phyloP scores from a whole-genome alignment of 2,113 vertebrate genomes.

The Sceloporus undulatus region DNA sequence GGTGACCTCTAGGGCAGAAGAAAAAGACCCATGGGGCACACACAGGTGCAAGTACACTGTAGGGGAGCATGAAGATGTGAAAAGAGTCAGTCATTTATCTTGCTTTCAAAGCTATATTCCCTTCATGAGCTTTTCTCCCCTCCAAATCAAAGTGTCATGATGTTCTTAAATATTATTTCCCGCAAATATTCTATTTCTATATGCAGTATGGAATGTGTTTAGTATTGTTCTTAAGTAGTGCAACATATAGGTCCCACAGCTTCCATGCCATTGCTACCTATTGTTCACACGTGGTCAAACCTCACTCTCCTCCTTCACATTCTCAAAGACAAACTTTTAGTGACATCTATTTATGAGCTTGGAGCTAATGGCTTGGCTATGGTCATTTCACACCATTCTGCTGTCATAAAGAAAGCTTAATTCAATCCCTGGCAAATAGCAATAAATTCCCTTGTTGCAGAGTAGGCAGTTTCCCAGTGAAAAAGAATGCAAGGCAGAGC shows the following conservation, averaged over 20 bases:
- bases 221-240: neutral
- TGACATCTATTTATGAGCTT: slow-evolving; percentile 14
- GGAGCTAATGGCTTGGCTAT: slow-evolving; percentile 28
- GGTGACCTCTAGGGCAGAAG: neutral
- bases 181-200: neutral
- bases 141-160: neutral
- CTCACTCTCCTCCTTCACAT: neutral
- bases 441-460: slow-evolving; percentile 3
- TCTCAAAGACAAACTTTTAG: neutral
- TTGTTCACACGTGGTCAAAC: slow-evolving; percentile 42
- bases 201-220: neutral
- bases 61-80: neutral
- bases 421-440: slow-evolving; percentile 3
- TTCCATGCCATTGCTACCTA: slow-evolving; percentile 8
- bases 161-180: neutral
- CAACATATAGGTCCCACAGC: neutral
- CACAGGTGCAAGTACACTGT: neutral
- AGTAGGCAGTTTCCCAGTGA: neutral
- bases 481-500: neutral
- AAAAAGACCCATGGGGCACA: slow-evolving; percentile 2
- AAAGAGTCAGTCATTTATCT: neutral
- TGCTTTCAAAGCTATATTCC: slow-evolving; percentile 17
- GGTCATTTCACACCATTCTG: slow-evolving; percentile 23
- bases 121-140: neutral
- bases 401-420: slow-evolving; percentile 18